Conservation (phyloP, 2,113 vertebrate genomes). For the Okapia johnstoni region DNA sequence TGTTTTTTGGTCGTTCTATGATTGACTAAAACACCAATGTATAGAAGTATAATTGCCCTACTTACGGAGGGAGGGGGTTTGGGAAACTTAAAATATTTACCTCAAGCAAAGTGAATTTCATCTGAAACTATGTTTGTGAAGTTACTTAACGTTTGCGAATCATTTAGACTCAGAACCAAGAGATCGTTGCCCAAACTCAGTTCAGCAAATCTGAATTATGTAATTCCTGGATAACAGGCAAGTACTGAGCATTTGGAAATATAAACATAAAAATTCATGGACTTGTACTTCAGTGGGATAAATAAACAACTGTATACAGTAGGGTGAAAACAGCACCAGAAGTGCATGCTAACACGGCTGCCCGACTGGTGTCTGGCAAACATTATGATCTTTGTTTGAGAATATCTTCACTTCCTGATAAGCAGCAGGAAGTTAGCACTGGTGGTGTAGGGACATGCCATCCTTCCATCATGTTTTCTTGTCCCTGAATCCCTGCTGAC, state of each 20-base stretch:
- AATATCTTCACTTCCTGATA: background rate
- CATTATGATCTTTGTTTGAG: background rate
- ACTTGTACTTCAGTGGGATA: background rate
- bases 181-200: background rate
- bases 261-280: background rate
- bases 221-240: background rate
- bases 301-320: background rate
- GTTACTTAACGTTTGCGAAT: background rate
- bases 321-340: background rate
- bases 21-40: background rate
- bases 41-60: background rate
- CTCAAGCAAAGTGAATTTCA: background rate
- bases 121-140: background rate
- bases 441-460: background rate
- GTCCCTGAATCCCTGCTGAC: background rate
- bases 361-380: background rate
- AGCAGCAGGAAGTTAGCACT: background rate
- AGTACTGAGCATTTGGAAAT: background rate
- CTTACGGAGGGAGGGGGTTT: background rate
- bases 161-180: background rate
- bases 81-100: background rate
- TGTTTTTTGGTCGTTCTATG: background rate
- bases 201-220: background rate
- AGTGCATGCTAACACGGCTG: background rate
- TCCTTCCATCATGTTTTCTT: background rate